Evolutionary conservation across 1,140 invertebrate genomes (phyloP).

Genomic region (Calliphora vicina): DNA sequence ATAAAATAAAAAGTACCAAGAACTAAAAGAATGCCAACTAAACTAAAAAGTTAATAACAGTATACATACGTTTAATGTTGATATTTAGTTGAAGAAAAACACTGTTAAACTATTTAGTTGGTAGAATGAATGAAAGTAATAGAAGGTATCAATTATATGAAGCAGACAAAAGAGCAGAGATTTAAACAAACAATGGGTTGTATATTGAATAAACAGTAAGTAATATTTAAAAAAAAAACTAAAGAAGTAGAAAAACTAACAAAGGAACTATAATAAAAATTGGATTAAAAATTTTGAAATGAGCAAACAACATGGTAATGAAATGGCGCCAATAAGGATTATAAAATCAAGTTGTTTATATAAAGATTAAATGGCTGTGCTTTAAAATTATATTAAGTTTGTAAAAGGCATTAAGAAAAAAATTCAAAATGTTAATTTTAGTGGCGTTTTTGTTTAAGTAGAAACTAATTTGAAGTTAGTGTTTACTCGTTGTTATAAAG

Average conservation of each 20-base stretch:
- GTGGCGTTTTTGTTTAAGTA: too few relatives aligned
- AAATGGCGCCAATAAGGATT: not conserved
- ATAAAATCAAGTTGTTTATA: not conserved
- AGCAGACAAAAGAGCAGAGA: not conserved
- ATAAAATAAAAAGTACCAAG: not conserved
- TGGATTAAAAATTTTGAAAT: not conserved
- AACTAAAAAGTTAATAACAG: not conserved
- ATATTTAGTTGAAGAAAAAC: too few relatives aligned
- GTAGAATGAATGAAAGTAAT: not conserved
- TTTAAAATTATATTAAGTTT: too few relatives aligned
- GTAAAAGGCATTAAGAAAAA: too few relatives aligned
- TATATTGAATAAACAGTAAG: not conserved
- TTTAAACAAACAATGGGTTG: not conserved
- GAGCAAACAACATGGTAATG: not conserved
- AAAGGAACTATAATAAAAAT: not conserved
- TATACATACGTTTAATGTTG: too few relatives aligned
- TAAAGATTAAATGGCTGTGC: not conserved
- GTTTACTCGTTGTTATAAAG: too few relatives aligned
- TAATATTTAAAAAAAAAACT: not conserved
- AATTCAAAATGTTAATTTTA: too few relatives aligned
- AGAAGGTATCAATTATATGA: not conserved
- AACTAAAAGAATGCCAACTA: not conserved
- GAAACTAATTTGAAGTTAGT: too few relatives aligned
- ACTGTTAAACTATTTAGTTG: too few relatives aligned
- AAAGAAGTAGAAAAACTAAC: too few relatives aligned